Conservation (phyloP, 2,797 vertebrate genomes). For the Pristis pectinata region DNA sequence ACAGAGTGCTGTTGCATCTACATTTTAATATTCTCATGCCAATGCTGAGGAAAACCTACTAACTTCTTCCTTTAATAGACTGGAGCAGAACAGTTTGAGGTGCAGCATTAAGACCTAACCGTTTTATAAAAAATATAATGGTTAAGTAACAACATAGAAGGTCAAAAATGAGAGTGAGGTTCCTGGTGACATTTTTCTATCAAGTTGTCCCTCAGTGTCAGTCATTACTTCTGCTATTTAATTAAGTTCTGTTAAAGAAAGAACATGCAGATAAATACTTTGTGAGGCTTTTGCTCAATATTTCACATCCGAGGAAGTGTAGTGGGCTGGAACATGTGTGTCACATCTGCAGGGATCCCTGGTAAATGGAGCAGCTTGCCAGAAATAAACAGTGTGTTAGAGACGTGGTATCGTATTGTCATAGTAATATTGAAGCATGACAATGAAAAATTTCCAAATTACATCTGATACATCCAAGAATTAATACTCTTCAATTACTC, state of each 20-base stretch:
- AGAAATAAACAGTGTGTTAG: background rate
- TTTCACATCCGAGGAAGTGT: background rate
- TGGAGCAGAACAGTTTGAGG: background rate
- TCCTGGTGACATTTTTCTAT: background rate
- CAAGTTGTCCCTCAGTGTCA: background rate
- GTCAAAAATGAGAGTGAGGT: background rate
- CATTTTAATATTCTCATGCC: background rate
- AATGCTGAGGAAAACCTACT: background rate
- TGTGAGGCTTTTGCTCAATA: background rate
- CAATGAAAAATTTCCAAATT: background rate
- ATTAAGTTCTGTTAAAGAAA: background rate
- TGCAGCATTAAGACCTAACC: background rate
- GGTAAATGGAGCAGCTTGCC: background rate
- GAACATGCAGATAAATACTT: background rate
- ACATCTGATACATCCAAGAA: background rate
- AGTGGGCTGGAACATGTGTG: background rate
- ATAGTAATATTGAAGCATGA: background rate
- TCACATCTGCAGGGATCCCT: background rate
- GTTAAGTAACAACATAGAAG: background rate
- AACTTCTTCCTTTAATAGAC: background rate
- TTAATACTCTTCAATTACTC: background rate
- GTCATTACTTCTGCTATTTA: background rate
- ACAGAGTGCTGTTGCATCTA: background rate
- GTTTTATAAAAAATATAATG: background rate
- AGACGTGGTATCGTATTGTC: background rate